Conservation (phyloP, 2,888 invertebrate genomes). For the Boloria selene region DNA sequence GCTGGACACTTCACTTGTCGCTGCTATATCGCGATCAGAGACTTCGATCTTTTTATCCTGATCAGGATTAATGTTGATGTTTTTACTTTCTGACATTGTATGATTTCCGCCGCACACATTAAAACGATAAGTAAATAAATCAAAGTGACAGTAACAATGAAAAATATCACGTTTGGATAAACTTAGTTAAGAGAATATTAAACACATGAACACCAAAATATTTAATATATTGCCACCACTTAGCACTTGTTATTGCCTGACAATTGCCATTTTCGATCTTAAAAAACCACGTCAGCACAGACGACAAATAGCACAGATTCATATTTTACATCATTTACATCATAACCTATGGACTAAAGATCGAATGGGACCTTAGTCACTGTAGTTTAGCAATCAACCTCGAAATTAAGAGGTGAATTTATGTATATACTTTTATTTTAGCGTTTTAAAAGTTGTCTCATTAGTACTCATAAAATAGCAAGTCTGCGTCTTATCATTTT, state of each 20-base stretch:
- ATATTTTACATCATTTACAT: no score
- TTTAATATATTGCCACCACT: conserved; percentile 60
- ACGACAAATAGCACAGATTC: conserved; percentile 29
- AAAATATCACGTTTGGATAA: conserved; percentile 12
- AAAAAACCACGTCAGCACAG: conserved; percentile 46
- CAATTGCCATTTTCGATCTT: conserved; percentile 51
- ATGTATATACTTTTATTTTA: no score
- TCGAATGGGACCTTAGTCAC: no score
- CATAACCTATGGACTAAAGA: no score
- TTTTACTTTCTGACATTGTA: conserved; percentile 74
- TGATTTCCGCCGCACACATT: conserved; percentile 65
- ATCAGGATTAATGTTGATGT: conserved; percentile 63
- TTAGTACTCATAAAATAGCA: no score
- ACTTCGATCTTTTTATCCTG: conserved; percentile 57
- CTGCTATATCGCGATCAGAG: conserved; percentile 64
- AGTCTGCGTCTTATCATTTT: no score
- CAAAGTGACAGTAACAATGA: conserved; percentile 18
- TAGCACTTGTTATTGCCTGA: conserved; percentile 48
- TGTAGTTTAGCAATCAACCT: no score
- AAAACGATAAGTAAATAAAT: conserved; percentile 44
- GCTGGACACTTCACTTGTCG: conserved; percentile 63
- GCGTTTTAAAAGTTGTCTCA: no score
- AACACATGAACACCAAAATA: conserved; percentile 16
- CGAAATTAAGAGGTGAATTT: no score
- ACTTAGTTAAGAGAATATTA: conserved; percentile 7